phyloP scores from a whole-genome alignment of 2,113 vertebrate genomes.

The Mirza zaza region DNA sequence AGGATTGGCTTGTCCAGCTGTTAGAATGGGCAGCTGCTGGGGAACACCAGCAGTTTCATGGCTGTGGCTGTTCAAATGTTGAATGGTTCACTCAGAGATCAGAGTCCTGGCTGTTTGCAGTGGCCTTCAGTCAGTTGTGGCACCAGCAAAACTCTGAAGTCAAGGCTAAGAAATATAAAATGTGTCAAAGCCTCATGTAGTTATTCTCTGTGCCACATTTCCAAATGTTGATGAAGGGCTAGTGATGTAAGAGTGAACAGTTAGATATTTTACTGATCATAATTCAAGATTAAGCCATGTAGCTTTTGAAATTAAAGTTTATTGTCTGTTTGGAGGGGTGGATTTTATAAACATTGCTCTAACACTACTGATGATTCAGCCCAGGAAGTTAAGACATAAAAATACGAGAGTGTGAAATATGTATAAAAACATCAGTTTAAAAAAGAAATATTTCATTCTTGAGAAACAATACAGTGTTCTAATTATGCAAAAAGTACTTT shows the following conservation, averaged over 20 bases:
- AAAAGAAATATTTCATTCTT: not conserved
- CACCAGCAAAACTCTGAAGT: not conserved
- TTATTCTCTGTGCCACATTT: not conserved
- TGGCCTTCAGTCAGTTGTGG: not conserved
- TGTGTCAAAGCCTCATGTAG: not conserved
- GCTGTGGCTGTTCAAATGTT: not conserved
- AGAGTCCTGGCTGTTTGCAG: not conserved
- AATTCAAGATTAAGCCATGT: not conserved
- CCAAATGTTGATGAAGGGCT: not conserved
- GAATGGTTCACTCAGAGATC: not conserved
- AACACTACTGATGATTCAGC: constrained; percentile 37
- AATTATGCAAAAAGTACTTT: not conserved
- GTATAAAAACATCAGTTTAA: not conserved
- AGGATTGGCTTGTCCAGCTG: not conserved
- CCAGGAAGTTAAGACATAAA: not conserved
- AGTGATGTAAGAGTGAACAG: not conserved
- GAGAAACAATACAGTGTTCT: not conserved
- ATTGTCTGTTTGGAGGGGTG: not conserved
- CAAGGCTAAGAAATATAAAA: not conserved
- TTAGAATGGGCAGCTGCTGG: not conserved
- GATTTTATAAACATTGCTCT: not conserved
- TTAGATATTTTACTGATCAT: not conserved
- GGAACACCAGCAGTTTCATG: not conserved
- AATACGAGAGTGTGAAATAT: constrained; percentile 23
- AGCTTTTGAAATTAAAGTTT: not conserved